These are phyloP conservation scores for Oreochromis aureus DNA, from an alignment of 2,113 vertebrate species.

Conservation along the genomic window DNA sequence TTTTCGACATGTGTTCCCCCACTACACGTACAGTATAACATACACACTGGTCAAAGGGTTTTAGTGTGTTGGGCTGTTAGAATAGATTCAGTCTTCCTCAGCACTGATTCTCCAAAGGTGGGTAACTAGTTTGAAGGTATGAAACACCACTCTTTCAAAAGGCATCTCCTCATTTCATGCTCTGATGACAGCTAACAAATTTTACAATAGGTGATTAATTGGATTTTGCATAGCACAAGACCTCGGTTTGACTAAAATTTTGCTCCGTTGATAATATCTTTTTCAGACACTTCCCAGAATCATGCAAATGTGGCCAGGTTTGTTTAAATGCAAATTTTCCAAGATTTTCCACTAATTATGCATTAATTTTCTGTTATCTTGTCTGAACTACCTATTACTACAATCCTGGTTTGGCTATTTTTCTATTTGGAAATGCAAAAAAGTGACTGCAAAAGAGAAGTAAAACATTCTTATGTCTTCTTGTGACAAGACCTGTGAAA, in stretches of 20 bases:
- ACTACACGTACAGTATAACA: accelerated
- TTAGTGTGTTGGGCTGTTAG: not conserved
- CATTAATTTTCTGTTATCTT: not conserved
- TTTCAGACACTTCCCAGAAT: not conserved
- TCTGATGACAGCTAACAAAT: not conserved
- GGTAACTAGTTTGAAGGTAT: not conserved
- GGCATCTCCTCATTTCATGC: not conserved
- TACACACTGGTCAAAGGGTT: not conserved
- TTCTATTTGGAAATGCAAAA: not conserved
- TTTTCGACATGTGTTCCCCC: not conserved
- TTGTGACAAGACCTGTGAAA: not conserved
- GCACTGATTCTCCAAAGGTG: not conserved
- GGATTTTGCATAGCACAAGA: not conserved
- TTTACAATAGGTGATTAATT: not conserved
- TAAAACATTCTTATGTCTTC: not conserved
- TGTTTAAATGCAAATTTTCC: not conserved
- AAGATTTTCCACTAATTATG: not conserved
- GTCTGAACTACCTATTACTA: not conserved
- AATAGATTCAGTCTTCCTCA: not conserved
- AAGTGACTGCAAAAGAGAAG: not conserved
- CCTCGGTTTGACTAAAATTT: not conserved
- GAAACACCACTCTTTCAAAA: not conserved
- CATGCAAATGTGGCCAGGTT: not conserved
- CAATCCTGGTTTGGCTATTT: not conserved
- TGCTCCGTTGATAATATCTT: not conserved